Conservation (phyloP, 2,113 vertebrate genomes). For the Lutjanus erythropterus region DNA sequence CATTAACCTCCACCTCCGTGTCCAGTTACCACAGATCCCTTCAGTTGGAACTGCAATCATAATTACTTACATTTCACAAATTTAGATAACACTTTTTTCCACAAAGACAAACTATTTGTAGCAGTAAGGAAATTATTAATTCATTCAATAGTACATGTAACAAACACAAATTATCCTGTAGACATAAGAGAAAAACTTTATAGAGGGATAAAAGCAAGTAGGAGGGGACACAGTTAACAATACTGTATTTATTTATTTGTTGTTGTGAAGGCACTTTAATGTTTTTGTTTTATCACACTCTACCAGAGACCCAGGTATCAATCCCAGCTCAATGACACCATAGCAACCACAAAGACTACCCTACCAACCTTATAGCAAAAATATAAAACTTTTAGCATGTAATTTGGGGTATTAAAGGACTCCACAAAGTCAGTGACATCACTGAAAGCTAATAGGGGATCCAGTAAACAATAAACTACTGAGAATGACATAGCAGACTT, state of each 20-base stretch:
- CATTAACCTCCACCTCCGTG: slow-evolving; percentile 46
- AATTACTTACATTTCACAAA: slow-evolving; percentile 1
- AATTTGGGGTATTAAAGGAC: neutral
- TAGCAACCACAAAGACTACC: neutral
- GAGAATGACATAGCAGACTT: neutral
- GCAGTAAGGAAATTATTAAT: neutral
- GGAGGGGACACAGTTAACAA: neutral
- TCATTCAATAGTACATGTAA: neutral
- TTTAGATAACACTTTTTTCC: neutral
- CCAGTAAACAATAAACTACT: neutral
- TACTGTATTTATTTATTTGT: neutral
- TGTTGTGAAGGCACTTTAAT: neutral
- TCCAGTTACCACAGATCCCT: slow-evolving; percentile 36
- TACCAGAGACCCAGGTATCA: neutral
- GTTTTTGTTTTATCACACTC: too few relatives aligned
- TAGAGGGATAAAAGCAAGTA: neutral
- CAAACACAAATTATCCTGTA: neutral
- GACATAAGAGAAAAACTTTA: neutral
- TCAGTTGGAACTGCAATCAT: slow-evolving; percentile 6
- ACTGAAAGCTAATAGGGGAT: neutral
- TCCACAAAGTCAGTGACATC: neutral
- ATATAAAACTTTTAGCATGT: neutral
- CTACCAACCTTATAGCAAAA: neutral
- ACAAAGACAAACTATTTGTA: neutral
- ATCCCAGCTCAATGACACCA: neutral